A percentile compares a stretch with the other conserved stretches of the same genome.
These are phyloP conservation scores for Asarcornis scutulata DNA, from an alignment of 2,113 vertebrate genomes.

Conservation along the genomic window DNA sequence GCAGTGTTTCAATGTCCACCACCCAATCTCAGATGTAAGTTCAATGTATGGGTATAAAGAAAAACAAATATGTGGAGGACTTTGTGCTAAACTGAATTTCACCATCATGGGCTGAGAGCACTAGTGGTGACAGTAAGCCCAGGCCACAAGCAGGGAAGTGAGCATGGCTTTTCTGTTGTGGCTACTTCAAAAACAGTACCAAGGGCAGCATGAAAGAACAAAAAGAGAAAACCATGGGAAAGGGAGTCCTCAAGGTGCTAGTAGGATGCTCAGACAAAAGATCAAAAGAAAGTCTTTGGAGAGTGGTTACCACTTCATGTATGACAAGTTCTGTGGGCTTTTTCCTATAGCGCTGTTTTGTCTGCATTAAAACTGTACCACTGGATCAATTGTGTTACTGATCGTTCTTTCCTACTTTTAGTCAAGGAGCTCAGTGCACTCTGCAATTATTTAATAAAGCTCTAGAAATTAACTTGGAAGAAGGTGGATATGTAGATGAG, in stretches of 20 bases:
- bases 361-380: not conserved
- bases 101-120: accelerated
- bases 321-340: not conserved
- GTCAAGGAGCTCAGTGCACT: not conserved
- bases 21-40: accelerated
- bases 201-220: not conserved
- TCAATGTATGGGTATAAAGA: not conserved
- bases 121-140: not conserved
- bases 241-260: not conserved
- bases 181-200: not conserved
- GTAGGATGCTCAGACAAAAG: not conserved
- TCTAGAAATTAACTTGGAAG: not conserved
- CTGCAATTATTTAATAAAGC: not conserved
- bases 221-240: not conserved
- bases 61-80: not conserved
- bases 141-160: not conserved
- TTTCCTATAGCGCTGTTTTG: not conserved
- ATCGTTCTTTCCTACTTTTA: not conserved
- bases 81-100: not conserved
- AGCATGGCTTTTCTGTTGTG: not conserved
- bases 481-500: not conserved
- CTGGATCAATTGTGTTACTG: not conserved
- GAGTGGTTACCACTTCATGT: not conserved
- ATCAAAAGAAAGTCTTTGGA: too few relatives aligned
- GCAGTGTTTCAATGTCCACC: accelerated